Percentiles rank a stretch among this genome's conserved stretches.
Conservation (phyloP, 2,888 invertebrate species). For the Clivina fossor region DNA sequence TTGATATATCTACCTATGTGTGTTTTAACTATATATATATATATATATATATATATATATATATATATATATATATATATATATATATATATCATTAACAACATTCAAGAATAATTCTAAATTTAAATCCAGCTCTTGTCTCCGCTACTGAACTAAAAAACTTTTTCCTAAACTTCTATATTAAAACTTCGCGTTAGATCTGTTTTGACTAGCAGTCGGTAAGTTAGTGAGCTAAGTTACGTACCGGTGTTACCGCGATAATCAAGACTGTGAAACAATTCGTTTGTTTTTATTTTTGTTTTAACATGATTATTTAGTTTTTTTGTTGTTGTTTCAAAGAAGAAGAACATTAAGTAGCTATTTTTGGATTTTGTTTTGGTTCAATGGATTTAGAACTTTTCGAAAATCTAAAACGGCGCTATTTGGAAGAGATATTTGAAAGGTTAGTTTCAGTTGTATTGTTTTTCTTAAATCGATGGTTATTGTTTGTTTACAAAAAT, state of each 20-base stretch:
- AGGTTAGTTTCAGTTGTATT: conserved; percentile 10
- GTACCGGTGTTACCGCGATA: conserved; percentile 3
- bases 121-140: neutral
- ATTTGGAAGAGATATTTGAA: conserved; percentile 16
- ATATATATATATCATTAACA: too few relatives aligned
- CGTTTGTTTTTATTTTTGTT: neutral
- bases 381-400: conserved; percentile 23
- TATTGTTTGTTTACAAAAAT: neutral
- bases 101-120: too few relatives aligned
- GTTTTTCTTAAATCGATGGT: neutral
- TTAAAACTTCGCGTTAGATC: conserved; percentile 17
- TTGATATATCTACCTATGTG: too few relatives aligned
- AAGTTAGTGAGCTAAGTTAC: too few relatives aligned
- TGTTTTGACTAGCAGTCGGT: conserved; percentile 23
- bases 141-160: conserved; percentile 6
- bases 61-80: too few relatives aligned
- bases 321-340: too few relatives aligned
- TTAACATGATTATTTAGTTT: conserved; percentile 4
- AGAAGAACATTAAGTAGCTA: too few relatives aligned
- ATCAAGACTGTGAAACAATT: conserved; percentile 10
- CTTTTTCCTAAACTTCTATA: conserved; percentile 15
- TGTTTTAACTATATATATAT: too few relatives aligned
- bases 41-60: too few relatives aligned
- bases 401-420: conserved; percentile 20
- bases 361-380: neutral